Percentiles rank a stretch among this genome's conserved stretches.
Conservation (phyloP, 2,113 vertebrate genomes). For the Pluvialis apricaria region DNA sequence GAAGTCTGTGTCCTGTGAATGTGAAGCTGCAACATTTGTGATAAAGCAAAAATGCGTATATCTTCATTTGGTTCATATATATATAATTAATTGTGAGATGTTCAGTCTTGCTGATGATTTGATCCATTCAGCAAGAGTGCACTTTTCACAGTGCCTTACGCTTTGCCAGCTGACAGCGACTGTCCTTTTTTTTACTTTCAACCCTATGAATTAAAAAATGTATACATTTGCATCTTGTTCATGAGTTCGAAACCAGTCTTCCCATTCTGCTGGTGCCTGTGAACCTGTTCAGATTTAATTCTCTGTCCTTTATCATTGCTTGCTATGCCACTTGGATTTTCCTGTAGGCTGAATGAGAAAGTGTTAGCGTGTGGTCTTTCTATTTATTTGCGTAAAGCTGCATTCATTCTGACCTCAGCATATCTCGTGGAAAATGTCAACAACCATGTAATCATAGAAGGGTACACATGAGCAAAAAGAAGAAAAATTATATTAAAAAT, state of each 20-base stretch:
- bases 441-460: background rate
- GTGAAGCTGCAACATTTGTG: background rate
- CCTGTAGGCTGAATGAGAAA: background rate
- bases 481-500: background rate
- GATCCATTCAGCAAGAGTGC: slow-evolving; percentile 15
- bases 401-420: background rate
- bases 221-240: background rate
- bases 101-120: slow-evolving; percentile 27
- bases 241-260: background rate
- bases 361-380: background rate
- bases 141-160: background rate
- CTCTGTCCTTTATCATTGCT: background rate
- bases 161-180: background rate
- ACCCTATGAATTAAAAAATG: background rate
- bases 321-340: background rate
- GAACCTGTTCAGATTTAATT: background rate
- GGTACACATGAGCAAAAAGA: background rate
- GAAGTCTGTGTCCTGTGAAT: background rate
- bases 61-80: background rate
- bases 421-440: background rate
- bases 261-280: background rate
- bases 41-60: background rate
- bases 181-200: background rate
- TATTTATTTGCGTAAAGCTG: background rate
- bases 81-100: background rate